Evolutionary conservation across 1,140 invertebrate species (phyloP), one percentile per base, ranked within the genome.

Genomic region (Parapsyche elsis): DNA sequence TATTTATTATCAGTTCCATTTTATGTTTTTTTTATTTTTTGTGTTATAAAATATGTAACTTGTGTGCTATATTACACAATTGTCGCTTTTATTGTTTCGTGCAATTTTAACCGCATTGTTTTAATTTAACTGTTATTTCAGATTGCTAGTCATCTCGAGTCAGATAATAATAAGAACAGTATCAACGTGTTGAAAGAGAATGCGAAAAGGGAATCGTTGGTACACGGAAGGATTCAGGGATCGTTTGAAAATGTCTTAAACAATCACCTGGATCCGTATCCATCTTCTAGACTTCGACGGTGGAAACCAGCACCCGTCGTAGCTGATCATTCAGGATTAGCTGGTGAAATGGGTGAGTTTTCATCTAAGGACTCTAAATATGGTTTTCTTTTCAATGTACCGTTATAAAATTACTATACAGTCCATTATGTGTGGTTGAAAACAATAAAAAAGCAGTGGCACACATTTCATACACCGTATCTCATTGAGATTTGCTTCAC

Each of bases 341-440:
- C 95, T 2, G 98, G 98, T 24, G 97, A 99, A 90, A 91, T 95
- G 91, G 98, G 95, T 90, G 85, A 83, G 85, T 83, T 71, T 71
- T 12, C 67, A 76, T 38, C 30, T 7, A 7, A 38, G 30, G 30
- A 38, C 30, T 38, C 1, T 38, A 38, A 38, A 38, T n/a, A n/a
- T n/a, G n/a, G n/a, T n/a, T n/a, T n/a, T n/a, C n/a, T n/a, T n/a
- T n/a, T n/a, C n/a, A n/a, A n/a, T n/a, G 7, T 38, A 38, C 7
- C 30, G 7, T 76, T 57, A 67, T n/a, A 67, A 67, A 30, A 9
- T 12, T 2, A 67, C 19, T 9, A 67, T 24, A 67, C 9, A 67
- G 7, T 67, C 12, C 1, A 67, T 16, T 30, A 67, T 67, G 19
- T 19, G 24, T 7, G 30, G 30, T 38, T 38, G 30, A 38, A 38